Percentiles rank a stretch among this genome's conserved stretches.
Conservation (phyloP, 2,888 invertebrate species). For the Meloe dianella region DNA sequence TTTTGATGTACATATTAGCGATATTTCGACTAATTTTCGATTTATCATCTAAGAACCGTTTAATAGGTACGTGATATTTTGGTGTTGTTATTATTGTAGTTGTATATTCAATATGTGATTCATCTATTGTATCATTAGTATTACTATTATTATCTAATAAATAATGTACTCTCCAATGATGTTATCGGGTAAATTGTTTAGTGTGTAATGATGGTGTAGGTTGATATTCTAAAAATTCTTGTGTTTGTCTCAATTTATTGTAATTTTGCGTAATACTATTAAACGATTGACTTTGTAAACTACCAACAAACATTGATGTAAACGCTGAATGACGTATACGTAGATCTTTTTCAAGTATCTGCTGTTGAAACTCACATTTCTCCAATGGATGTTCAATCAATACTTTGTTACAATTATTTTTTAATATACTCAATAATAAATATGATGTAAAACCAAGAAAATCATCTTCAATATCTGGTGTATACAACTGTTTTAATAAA, state of each 20-base stretch:
- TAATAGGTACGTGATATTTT: conserved; percentile 42
- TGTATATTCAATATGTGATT: conserved; percentile 8
- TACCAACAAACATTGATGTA: conserved; percentile 69
- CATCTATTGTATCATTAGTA: background rate
- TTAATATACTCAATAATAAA: conserved; percentile 63
- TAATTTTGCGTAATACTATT: too few species aligned
- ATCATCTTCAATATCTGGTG: conserved; percentile 62
- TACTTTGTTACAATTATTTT: conserved; percentile 61
- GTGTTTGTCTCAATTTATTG: conserved; percentile 47
- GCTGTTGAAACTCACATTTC: conserved; percentile 64
- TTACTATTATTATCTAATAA: conserved; percentile 25
- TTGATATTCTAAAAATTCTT: conserved; percentile 45
- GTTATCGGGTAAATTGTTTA: conserved; percentile 39
- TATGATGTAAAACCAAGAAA: conserved; percentile 67
- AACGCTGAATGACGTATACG: conserved; percentile 64
- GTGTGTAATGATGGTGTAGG: conserved; percentile 47
- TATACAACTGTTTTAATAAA: conserved; percentile 65
- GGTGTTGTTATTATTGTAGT: conserved; percentile 20
- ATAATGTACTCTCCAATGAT: conserved; percentile 40
- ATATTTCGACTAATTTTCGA: conserved; percentile 44
- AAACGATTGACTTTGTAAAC: conserved; percentile 54
- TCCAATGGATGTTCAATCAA: conserved; percentile 67
- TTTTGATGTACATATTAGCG: conserved; percentile 50
- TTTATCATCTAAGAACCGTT: conserved; percentile 56
- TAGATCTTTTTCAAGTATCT: conserved; percentile 63